Evolutionary conservation across 2,888 invertebrate genomes (phyloP), one percentile per base, ranked within the genome.

Genomic region (Lagria hirta): DNA sequence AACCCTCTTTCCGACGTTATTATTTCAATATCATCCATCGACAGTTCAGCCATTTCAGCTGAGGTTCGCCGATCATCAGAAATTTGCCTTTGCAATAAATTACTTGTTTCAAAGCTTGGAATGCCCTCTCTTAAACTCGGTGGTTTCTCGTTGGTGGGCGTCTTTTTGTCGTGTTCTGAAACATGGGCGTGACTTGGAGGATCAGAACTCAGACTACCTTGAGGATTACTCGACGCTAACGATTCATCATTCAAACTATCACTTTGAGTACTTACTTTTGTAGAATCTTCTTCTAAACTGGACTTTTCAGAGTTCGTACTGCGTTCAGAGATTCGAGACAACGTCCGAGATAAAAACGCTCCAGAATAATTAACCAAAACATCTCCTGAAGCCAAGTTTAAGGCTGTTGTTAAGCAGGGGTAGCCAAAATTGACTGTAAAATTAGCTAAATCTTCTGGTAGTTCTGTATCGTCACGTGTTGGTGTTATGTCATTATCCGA

Each of bases 291-390:
- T 60, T 89, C 83, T 48, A 88, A 84, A 62, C 89, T 89, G 2
- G 88, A 87, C 68, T 90, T 90, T 66, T 90, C 90, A 0, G 90
- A 90, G 6, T 89, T 88, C 5, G 91, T 91, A 54, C 90, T 91
- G 24, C 90, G 78, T 71, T 92, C 92, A 0, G 90, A 91, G 63
- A 92, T 92, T 49, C 91, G 76, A 1, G 90, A 90, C 15, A 91
- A 74, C 0, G 91, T 91, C 24, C 91, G 78, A 0, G 83, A 83
- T 12, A 85, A 64, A 70, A 87, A 89, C 26, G 84, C 84, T 13
- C 43, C 84, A 3, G 59, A 60, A 33, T 61, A 64, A n/a, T 43
- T 48, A 28, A 80, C 78, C 30, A 86, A 76, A 27, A 86, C 81
- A 62, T 86, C 87, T 1, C 82, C 75, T 1, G 78, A 74, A 55